Base-by-base conservation (phyloP, 2,797 vertebrate genomes). In the Natrix natrix region DNA sequence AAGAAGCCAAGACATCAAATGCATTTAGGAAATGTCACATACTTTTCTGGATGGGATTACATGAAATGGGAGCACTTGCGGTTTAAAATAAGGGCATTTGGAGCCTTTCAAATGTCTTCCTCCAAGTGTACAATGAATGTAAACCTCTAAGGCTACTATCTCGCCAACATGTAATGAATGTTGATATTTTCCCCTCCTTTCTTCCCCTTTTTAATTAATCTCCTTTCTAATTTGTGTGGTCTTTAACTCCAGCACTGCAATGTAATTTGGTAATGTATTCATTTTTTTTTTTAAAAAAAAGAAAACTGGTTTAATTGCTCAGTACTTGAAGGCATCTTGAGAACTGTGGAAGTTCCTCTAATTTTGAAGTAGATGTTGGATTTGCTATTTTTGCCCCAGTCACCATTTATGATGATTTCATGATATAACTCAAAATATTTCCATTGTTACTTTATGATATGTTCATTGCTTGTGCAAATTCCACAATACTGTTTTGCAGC, bases 1-100 rank as follows among this genome's bases (percentile, higher is more conserved):
- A 94, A 94, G 95, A 94, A 28, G 94, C 94, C 95, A 96, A 96
- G 94, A 90, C 97, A 93, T 97, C 95, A 97, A 96, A 96, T 94
- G 93, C 93, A 92, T 24, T n/a, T 91, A 87, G 92, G 37, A 96
- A 93, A 69, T 1, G 92, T 5, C 4, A 7, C 55, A 92, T 69
- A 28, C 24, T 59, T 24, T 61, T 87, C n/a, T 43, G 24, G 13
- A 8, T 88, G 17, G 17, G 28, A 14, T 2, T 2, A 20, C 22
- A 16, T 59, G 2, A 54, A 52, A 74, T 78, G 59, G 20, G 20
- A 4, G 3, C 17, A 20, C 3, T 22, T 54, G 22, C 22, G 6
- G 17, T n/a, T 17, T 8, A 61, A 12, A 92, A 16, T 48, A 26
- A 48, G 11, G 20, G 14, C 55, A 32, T 20, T 91, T 1, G 54